phyloP scores from a whole-genome alignment of 2,888 invertebrate species.

The Luffia ferchaultella region DNA sequence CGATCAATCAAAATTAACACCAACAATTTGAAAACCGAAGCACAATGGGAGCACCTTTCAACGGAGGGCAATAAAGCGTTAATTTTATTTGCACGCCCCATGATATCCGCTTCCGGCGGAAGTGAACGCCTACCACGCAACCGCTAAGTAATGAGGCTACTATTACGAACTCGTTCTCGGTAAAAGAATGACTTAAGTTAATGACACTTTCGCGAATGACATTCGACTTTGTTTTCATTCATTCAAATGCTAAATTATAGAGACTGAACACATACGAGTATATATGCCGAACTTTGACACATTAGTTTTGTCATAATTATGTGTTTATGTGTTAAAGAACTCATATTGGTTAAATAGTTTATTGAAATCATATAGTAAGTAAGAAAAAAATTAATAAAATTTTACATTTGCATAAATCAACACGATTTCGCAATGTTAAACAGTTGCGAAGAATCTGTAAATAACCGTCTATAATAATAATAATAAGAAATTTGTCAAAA shows the following conservation, averaged over 20 bases:
- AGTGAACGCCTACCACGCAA: conserved; percentile 46
- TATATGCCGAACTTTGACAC: background rate
- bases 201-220: background rate
- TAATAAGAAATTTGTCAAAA: too few relatives aligned
- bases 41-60: conserved; percentile 7
- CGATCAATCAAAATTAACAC: background rate
- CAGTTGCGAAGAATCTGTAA: too few relatives aligned
- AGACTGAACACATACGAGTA: background rate
- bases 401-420: too few relatives aligned
- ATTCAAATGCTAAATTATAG: background rate
- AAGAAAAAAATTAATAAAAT: too few relatives aligned
- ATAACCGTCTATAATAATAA: too few relatives aligned
- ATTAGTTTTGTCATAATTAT: background rate
- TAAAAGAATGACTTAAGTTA: background rate
- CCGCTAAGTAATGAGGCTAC: conserved; percentile 59
- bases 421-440: too few relatives aligned
- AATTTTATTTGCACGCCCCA: conserved; percentile 53
- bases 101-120: conserved; percentile 55
- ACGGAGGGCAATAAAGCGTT: conserved; percentile 43
- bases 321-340: background rate
- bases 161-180: conserved; percentile 27
- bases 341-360: too few relatives aligned
- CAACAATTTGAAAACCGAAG: background rate
- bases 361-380: too few relatives aligned
- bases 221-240: background rate